These are phyloP conservation scores for Coccyzus lansbergi DNA, from an alignment of 2,797 vertebrate genomes.

Conservation along the genomic window DNA sequence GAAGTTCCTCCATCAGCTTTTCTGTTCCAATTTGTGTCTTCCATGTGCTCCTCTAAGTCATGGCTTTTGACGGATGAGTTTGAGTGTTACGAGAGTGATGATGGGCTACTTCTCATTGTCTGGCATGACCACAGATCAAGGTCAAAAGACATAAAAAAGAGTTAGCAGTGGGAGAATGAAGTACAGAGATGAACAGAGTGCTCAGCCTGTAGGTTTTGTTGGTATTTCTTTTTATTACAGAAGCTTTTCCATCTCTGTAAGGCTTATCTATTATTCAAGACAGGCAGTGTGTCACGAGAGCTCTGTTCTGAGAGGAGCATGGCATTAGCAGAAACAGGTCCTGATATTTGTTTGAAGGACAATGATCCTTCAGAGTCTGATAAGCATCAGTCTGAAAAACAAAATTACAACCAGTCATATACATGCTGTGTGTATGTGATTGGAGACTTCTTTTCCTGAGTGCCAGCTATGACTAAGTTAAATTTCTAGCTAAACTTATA, in stretches of 20 bases:
- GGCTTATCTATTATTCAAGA: not conserved
- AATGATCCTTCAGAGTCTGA: not conserved
- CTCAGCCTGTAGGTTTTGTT: not conserved
- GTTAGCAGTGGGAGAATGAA: not conserved
- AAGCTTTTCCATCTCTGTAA: not conserved
- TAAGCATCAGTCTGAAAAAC: not conserved
- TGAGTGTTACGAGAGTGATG: not conserved
- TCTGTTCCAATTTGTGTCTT: not conserved
- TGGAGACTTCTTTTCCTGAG: not conserved
- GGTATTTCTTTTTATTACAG: not conserved
- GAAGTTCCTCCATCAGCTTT: not conserved
- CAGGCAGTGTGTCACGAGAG: not conserved
- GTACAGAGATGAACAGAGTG: not conserved
- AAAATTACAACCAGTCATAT: not conserved
- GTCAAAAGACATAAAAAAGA: not conserved
- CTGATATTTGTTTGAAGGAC: not conserved
- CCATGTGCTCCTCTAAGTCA: not conserved
- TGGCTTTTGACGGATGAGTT: not conserved
- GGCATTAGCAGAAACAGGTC: not conserved
- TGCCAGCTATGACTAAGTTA: not conserved
- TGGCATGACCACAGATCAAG: not conserved
- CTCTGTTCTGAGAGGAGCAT: not conserved
- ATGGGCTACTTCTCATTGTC: not conserved
- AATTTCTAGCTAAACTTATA: not conserved
- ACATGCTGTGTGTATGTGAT: not conserved